A percentile compares a stretch with the other conserved stretches of the same genome.
Evolutionary conservation across 2,113 vertebrate genomes (phyloP).

Genomic region (Isichthys henryi): DNA sequence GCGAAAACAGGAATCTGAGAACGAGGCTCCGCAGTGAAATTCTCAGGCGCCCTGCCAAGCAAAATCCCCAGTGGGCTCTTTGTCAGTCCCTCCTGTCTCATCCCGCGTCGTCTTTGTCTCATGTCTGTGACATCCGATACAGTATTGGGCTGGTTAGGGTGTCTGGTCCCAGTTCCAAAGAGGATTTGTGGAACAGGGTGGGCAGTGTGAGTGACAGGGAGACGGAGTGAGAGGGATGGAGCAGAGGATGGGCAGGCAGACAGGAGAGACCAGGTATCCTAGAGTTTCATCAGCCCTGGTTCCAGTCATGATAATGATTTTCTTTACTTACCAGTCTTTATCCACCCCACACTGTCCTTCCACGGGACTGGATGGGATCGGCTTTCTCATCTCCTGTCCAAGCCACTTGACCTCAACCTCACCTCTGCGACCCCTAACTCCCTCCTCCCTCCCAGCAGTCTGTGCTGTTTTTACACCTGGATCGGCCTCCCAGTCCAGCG

Average conservation of each 20-base stretch:
- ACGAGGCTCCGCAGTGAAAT: not conserved
- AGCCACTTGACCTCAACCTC: conserved; percentile 31
- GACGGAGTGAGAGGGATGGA: not conserved
- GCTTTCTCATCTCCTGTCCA: conserved; percentile 28
- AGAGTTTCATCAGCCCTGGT: conserved; percentile 2
- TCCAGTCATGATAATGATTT: conserved; percentile 28
- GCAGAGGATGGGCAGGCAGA: not conserved
- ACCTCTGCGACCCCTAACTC: conserved; percentile 7
- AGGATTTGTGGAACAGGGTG: not conserved
- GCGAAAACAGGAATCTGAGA: not conserved
- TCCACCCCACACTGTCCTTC: conserved; percentile 20
- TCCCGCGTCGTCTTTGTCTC: not conserved
- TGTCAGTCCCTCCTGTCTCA: not conserved
- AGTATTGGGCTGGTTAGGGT: not conserved
- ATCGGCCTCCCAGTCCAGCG: conserved; percentile 13
- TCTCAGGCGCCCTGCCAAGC: not conserved
- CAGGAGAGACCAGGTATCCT: not conserved
- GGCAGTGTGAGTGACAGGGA: not conserved
- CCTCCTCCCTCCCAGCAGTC: conserved; percentile 7
- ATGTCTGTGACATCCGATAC: conserved; percentile 6
- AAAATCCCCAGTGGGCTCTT: conserved; percentile 13
- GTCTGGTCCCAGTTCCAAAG: not conserved
- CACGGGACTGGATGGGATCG: conserved; percentile 29
- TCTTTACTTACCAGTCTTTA: conserved; percentile 31
- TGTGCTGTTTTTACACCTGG: conserved; percentile 31